Evolutionary conservation across 2,888 invertebrate species (phyloP).

Genomic region (Drosophila nr. medialis): DNA sequence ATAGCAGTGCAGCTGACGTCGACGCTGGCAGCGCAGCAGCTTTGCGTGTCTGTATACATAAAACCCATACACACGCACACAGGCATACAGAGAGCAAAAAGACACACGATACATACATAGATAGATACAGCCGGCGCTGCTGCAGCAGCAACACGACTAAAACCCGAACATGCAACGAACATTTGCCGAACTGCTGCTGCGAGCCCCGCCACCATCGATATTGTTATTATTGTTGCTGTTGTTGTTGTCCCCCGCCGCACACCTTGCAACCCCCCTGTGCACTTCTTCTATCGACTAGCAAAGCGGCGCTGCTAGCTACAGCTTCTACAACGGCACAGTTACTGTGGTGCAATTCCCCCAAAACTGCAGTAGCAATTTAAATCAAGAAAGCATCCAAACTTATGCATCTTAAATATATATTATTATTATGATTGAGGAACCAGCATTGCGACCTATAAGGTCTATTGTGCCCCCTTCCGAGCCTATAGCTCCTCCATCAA

Average conservation of each 20-base stretch:
- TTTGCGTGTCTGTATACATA: conserved; percentile 48
- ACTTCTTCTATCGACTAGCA: conserved; percentile 59
- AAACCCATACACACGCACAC: conserved; percentile 14
- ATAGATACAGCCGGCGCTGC: conserved; percentile 43
- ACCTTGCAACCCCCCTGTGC: conserved; percentile 58
- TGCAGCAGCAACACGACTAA: conserved; percentile 41
- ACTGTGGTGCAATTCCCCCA: conserved; percentile 43
- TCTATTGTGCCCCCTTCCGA: too few relatives aligned
- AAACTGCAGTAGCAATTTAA: neutral
- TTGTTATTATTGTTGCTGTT: conserved; percentile 27
- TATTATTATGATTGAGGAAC: too few relatives aligned
- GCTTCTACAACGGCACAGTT: conserved; percentile 38
- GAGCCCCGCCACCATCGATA: conserved; percentile 9
- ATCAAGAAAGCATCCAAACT: neutral
- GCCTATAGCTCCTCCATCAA: too few relatives aligned
- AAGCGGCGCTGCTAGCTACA: conserved; percentile 51
- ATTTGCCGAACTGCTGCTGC: conserved; percentile 65
- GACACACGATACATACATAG: conserved; percentile 62
- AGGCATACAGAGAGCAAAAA: conserved; percentile 48
- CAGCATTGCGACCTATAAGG: too few relatives aligned
- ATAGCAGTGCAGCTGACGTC: conserved; percentile 46
- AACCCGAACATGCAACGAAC: conserved; percentile 66
- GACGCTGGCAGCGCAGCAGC: conserved; percentile 67
- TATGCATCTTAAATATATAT: neutral
- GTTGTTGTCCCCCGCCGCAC: conserved; percentile 38